Evolutionary conservation across 2,113 vertebrate genomes (phyloP), one percentile per base, ranked within the genome.

Genomic region (Cariama cristata): DNA sequence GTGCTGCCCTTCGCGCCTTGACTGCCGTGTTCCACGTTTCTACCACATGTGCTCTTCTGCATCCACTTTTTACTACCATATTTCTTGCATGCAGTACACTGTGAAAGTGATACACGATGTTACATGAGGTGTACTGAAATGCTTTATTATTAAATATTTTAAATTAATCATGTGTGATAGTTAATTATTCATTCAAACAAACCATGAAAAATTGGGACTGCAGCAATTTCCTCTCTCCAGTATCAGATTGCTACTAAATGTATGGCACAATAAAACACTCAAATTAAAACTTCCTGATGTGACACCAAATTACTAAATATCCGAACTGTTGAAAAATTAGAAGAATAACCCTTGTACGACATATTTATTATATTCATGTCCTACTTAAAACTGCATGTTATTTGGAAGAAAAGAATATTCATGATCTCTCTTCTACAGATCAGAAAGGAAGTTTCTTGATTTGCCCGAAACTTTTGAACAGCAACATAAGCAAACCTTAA

Each of bases 101-200:
- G 49, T 24, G 73, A 62, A 77, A 91, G 84, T 58, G 74, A 55
- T 66, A 50, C 55, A 79, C 73, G 71, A 89, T 95, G 91, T 66
- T 79, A 82, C 87, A 71, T 21, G 86, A 96, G 94, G 91, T 94
- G 89, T 50, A 91, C 58, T 45, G 81, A 95, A 96, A 94, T 50
- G 33, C 55, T 96, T 90, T 88, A 93, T 96, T 97, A 96, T 95
- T 93, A 96, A 95, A 96, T 96, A 96, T 93, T 96, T 95, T 94
- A 96, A 96, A 97, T 95, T 97, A 97, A 96, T 96, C 93, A 97
- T 96, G 86, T 89, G 58, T 79, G 79, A 90, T 79, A 86, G 91
- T 95, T 96, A 97, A 96, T 97, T 97, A 96, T 96, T 97, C 84
- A 97, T 96, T 97, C 77, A 96, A 96, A 96, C 66, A 96, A 97